Evolutionary conservation across 1,140 invertebrate species (phyloP).

Genomic region (Bombus impatiens): DNA sequence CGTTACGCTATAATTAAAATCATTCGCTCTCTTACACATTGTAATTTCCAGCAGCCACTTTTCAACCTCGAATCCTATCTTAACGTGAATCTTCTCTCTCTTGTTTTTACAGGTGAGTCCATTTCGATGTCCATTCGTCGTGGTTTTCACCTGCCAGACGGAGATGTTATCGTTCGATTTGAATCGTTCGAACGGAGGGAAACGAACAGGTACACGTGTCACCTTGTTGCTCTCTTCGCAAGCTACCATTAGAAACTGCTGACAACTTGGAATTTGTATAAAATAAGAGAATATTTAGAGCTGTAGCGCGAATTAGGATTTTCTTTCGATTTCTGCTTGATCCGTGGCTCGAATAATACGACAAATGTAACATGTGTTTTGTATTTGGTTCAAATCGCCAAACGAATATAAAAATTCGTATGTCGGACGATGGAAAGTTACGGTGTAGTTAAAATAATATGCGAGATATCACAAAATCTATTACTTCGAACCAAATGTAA

Average conservation of each 20-base stretch:
- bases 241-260: background rate
- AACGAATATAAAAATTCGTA: no score
- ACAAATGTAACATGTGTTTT: no score
- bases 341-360: no score
- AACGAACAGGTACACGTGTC: constrained; percentile 29
- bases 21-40: constrained; percentile 41
- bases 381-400: no score
- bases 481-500: no score
- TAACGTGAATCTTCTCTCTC: constrained; percentile 29
- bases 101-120: constrained; percentile 58
- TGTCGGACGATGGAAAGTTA: no score
- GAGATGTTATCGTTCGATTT: constrained; percentile 43
- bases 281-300: no score
- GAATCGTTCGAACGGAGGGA: constrained; percentile 28
- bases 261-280: background rate
- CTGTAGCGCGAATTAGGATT: no score
- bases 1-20: constrained; percentile 38
- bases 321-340: no score
- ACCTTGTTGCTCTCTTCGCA: background rate
- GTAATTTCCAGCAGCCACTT: constrained; percentile 11
- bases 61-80: background rate
- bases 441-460: no score
- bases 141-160: no score
- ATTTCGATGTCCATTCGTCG: background rate
- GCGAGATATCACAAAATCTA: no score